Evolutionary conservation across 2,797 vertebrate species (phyloP).

Genomic region (Phoeniculus purpureus): DNA sequence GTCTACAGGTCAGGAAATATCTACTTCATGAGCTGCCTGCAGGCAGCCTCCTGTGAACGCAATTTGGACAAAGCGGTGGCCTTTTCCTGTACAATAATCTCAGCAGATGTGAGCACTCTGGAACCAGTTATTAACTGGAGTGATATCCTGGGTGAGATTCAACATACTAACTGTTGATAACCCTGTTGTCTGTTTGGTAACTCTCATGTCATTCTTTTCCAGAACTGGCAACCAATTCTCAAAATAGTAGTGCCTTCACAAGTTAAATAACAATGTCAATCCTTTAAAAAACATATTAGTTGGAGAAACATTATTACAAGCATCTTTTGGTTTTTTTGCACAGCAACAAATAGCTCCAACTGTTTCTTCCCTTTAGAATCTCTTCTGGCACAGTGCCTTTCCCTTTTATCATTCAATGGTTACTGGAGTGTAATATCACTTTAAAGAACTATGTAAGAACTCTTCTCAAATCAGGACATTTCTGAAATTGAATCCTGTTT

Average conservation of each 20-base stretch:
- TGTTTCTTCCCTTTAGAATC: not conserved
- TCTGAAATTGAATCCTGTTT: not conserved
- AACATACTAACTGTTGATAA: not conserved
- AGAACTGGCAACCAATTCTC: not conserved
- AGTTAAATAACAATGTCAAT: not conserved
- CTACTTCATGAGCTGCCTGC: not conserved
- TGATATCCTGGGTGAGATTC: not conserved
- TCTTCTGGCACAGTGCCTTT: not conserved
- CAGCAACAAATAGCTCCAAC: not conserved
- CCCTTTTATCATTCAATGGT: not conserved
- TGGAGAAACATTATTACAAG: not conserved
- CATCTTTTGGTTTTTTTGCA: not conserved
- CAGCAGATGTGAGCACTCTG: not conserved
- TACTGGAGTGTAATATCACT: not conserved
- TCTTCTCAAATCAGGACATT: not conserved
- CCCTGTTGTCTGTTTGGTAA: not conserved
- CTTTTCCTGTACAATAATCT: not conserved
- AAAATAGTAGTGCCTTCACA: fast-evolving
- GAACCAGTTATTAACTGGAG: not conserved
- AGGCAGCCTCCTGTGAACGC: fast-evolving
- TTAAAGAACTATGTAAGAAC: not conserved
- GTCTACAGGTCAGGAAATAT: not conserved
- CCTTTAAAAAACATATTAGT: not conserved
- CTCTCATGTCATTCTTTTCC: not conserved
- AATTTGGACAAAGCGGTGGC: not conserved